phyloP scores from a whole-genome alignment of 2,888 invertebrate species.

The Melieria omissa region DNA sequence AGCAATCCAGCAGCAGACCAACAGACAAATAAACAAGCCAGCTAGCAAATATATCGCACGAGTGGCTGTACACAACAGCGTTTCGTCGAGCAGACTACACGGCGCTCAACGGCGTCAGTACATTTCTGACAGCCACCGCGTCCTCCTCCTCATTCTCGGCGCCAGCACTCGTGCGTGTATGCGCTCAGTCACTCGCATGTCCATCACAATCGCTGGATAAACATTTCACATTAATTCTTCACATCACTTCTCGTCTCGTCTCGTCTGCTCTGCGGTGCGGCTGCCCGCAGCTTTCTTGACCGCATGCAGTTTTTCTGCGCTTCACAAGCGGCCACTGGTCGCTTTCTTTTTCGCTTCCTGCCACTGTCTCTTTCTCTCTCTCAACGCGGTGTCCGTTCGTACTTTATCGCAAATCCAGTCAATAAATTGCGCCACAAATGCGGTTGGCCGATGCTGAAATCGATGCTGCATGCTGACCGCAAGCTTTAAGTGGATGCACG shows the following conservation, averaged over 20 bases:
- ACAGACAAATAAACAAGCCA: too few species aligned
- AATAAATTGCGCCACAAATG: conserved; percentile 41
- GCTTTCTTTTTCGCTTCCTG: background rate
- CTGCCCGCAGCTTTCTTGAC: conserved; percentile 26
- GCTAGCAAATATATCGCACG: too few species aligned
- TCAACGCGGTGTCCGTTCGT: conserved; percentile 13
- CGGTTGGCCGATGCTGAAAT: conserved; percentile 32
- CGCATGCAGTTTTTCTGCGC: conserved; percentile 25
- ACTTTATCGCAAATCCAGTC: conserved; percentile 36
- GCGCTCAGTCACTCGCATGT: conserved; percentile 11
- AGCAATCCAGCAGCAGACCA: too few species aligned
- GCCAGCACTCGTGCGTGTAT: too few species aligned
- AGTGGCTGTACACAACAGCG: too few species aligned
- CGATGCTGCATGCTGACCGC: conserved; percentile 25
- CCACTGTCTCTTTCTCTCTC: conserved; percentile 19
- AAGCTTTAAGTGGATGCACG: conserved; percentile 26
- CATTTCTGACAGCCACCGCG: conserved; percentile 10
- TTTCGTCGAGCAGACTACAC: too few species aligned
- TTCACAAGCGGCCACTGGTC: background rate
- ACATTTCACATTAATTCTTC: conserved; percentile 41
- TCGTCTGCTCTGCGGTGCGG: background rate
- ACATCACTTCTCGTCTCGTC: background rate
- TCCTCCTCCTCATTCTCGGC: background rate
- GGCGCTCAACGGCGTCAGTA: conserved; percentile 8
- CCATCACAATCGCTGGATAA: conserved; percentile 37